Base-by-base conservation (phyloP, 2,113 vertebrate genomes). In the Paratilapia polleni region DNA sequence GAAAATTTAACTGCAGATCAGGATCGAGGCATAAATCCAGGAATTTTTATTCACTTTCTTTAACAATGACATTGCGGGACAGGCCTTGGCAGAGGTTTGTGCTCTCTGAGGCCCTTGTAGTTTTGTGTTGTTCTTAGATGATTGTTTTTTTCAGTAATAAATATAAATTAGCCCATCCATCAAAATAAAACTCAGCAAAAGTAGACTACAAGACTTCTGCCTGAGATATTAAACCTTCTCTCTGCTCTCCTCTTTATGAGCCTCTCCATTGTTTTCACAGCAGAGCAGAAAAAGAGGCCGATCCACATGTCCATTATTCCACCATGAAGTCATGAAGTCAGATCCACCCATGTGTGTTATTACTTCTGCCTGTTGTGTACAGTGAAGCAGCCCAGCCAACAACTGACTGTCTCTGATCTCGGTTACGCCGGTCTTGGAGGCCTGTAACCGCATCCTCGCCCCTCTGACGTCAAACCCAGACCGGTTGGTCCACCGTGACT, bases 341-440 rank as follows among this genome's bases (percentile, higher is more conserved):
- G 77, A 62, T 87, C 86, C 77, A 85, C 83, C 85, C 84, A 20
- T 79, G 82, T 79, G 73, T 85, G 76, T 83, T 80, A 77, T 83
- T 82, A 60, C 62, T 82, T 56, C 86, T 70, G 82, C 43, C 74
- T 77, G 77, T 47, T 79, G 78, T 62, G 59, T 77, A 31, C 3
- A 81, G 60, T 52, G 74, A 24, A 78, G 87, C 74, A 59, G 59
- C 56, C 10, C 76, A 57, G 78, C 80, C 62, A 31, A 34, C 41
- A 19, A 58, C 5, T 14, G 79, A 78, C 38, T 14, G 66, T 56
- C 73, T 91, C 83, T 93, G 83, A 94, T 86, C 78, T 88, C 36
- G 41, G 70, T 63, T 63, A 70, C 49, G 58, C 31, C 3, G 34
- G 34, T 81, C 77, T 28, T 70, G 15, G 75, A 66, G 64, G 88